These are phyloP conservation scores for Albula goreensis DNA, from an alignment of 2,113 vertebrate species.

Conservation along the genomic window DNA sequence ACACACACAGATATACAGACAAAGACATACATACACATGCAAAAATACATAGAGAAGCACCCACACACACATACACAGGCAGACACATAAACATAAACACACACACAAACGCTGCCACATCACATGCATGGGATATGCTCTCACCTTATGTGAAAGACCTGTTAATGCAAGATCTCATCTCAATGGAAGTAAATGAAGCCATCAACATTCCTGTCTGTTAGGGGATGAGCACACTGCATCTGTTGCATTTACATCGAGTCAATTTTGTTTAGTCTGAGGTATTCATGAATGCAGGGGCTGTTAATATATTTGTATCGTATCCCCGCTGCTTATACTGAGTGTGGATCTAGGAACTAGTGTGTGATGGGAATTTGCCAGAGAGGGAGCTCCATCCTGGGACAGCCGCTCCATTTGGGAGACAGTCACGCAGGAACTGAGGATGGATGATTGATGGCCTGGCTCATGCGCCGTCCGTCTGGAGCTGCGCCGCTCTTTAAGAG, in stretches of 20 bases:
- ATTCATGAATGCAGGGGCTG: slow-evolving; percentile 57
- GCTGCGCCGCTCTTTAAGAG: slow-evolving; percentile 45
- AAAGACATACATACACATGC: slow-evolving; percentile 40
- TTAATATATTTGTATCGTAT: slow-evolving; percentile 49
- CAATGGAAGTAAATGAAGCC: slow-evolving; percentile 31
- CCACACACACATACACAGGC: slow-evolving; percentile 57
- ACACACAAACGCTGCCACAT: slow-evolving; percentile 17
- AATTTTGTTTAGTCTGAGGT: slow-evolving; percentile 55
- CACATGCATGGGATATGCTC: not conserved
- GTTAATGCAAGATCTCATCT: slow-evolving; percentile 44
- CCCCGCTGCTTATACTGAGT: not conserved
- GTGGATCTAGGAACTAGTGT: not conserved
- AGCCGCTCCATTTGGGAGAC: not conserved
- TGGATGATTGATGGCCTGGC: slow-evolving; percentile 57
- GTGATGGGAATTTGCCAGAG: not conserved
- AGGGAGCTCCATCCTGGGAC: not conserved
- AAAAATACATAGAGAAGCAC: slow-evolving; percentile 54
- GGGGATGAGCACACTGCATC: slow-evolving; percentile 46
- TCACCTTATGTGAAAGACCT: slow-evolving; percentile 25
- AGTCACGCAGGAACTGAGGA: slow-evolving; percentile 6
- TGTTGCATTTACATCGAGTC: slow-evolving; percentile 44
- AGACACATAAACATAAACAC: slow-evolving; percentile 26
- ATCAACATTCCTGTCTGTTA: slow-evolving; percentile 27
- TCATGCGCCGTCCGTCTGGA: slow-evolving; percentile 51
- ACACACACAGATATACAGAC: not conserved